Conservation (phyloP, 2,797 vertebrate genomes). For the Sternarchorhynchus goeldii region DNA sequence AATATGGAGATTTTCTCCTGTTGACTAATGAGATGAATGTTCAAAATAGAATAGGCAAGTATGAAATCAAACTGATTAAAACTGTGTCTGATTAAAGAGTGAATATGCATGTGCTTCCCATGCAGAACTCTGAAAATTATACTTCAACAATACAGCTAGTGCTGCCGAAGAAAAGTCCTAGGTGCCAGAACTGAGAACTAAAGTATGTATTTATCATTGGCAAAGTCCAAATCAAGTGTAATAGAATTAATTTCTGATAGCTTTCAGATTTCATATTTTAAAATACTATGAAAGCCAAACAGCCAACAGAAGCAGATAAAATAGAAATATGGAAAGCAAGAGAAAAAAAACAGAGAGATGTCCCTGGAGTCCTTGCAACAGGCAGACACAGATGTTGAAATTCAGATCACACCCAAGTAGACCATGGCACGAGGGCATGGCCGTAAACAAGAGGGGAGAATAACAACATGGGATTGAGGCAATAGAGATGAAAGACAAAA, state of each 20-base stretch:
- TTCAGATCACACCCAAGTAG: conserved; percentile 69
- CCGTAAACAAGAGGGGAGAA: conserved; percentile 42
- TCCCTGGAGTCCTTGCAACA: conserved; percentile 58
- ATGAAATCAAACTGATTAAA: conserved; percentile 3
- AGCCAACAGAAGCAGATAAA: neutral
- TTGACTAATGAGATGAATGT: neutral
- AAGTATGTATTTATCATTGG: neutral
- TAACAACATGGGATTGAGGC: conserved; percentile 16
- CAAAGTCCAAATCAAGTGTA: neutral
- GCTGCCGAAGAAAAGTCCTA: neutral
- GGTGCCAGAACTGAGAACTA: neutral
- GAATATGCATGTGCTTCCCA: neutral
- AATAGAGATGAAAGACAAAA: conserved; percentile 22
- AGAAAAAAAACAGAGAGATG: neutral
- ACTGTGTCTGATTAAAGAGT: neutral
- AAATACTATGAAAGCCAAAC: neutral
- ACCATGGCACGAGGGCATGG: conserved; percentile 43
- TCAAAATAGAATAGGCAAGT: neutral
- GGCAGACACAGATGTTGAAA: conserved; percentile 68
- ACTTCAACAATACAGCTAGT: neutral
- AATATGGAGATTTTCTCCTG: neutral
- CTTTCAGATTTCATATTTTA: neutral
- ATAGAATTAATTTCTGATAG: neutral
- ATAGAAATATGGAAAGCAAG: too few relatives aligned
- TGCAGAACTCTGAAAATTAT: neutral